Evolutionary conservation across 2,797 vertebrate species (phyloP).

Genomic region (Pogonophryne albipinna): DNA sequence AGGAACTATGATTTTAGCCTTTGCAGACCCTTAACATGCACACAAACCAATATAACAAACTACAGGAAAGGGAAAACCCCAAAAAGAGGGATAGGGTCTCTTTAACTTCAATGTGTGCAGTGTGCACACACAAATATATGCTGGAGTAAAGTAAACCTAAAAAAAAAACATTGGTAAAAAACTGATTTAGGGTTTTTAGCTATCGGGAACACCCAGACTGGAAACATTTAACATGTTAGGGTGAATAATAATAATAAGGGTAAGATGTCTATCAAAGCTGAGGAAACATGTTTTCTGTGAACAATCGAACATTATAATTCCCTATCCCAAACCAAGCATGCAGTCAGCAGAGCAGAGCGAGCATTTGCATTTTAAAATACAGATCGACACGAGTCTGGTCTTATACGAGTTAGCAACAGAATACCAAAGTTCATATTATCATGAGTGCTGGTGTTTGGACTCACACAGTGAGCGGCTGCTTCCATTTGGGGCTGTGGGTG

Average conservation of each 20-base stretch:
- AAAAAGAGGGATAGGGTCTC: too few species aligned
- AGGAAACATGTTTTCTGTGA: neutral
- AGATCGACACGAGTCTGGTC: neutral
- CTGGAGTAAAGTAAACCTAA: neutral
- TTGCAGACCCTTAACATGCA: too few species aligned
- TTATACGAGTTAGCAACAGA: neutral
- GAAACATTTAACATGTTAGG: slow-evolving; percentile 19
- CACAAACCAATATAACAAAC: neutral
- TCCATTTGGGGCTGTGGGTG: slow-evolving; percentile 98
- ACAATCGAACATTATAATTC: slow-evolving; percentile 11
- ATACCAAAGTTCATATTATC: neutral
- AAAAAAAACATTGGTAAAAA: neutral
- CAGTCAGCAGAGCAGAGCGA: neutral
- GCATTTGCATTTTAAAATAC: slow-evolving; percentile 4
- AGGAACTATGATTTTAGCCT: too few species aligned
- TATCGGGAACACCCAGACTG: slow-evolving; percentile 21
- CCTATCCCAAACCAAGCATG: neutral
- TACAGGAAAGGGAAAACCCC: too few species aligned
- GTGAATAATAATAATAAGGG: neutral
- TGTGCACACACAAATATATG: neutral
- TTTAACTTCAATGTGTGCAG: neutral
- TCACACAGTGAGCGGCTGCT: slow-evolving; percentile 97
- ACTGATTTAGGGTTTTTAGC: neutral
- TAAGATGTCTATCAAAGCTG: neutral
- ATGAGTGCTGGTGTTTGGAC: slow-evolving; percentile 65